Evolutionary conservation across 2,113 vertebrate species (phyloP), one percentile per base, ranked within the genome.

Genomic region (Sinocyclocheilus anshuiensis): DNA sequence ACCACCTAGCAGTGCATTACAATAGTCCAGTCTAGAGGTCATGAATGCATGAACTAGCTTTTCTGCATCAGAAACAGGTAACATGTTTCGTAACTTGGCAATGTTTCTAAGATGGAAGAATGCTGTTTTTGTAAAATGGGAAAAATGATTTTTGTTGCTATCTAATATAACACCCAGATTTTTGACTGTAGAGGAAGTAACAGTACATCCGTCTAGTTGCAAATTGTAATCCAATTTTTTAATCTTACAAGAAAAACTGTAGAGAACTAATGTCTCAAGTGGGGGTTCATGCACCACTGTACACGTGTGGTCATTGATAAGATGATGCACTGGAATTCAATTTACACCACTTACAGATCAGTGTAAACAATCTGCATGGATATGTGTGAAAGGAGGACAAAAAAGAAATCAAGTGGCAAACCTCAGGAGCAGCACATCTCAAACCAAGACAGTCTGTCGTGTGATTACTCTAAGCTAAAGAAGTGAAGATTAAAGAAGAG

Each of bases 281-380:
- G 93, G 91, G 91, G 88, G 48, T 72, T 72, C 85, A 86, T 63
- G 71, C 92, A 90, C 90, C 92, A 94, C 93, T 94, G 94, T 94
- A 94, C 94, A 94, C 92, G 91, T 92, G 91, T 92, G 92, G 88
- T 90, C 92, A 87, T 92, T 92, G 93, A 88, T 80, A 83, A 91
- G 90, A 93, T 89, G 91, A 91, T 89, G 91, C 90, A 92, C 88
- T 81, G 87, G 87, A 93, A 94, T 94, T 93, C 93, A 94, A 94
- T 95, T 95, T 95, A 93, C 93, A 95, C 93, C 22, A 92, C 92
- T 94, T 94, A 93, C 92, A 91, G 90, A 93, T 86, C 92, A 93
- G 94, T 91, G 92, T 94, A 94, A 95, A 94, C 93, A 94, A 77
- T 84, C 75, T 1, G 33, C 88, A 89, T 33, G 80, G 80, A 57